A percentile compares a stretch with the other conserved stretches of the same genome.
These are phyloP conservation scores for Acleris sparsana DNA, from an alignment of 2,888 invertebrate genomes.

Conservation along the genomic window DNA sequence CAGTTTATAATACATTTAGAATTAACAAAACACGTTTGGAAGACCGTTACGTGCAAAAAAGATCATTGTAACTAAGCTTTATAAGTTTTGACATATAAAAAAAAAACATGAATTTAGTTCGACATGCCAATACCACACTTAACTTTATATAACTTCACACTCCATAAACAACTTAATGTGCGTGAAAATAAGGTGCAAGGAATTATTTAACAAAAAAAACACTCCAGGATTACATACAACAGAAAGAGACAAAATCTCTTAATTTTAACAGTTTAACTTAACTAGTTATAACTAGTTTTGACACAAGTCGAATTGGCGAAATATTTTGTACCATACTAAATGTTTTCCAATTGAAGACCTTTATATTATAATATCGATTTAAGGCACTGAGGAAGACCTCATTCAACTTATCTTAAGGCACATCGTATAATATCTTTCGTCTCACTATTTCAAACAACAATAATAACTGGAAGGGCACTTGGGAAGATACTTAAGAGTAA, in stretches of 20 bases:
- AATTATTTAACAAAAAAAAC: not conserved
- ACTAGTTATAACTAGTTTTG: not conserved
- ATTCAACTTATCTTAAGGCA: conserved; percentile 18
- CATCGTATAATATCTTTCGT: not conserved
- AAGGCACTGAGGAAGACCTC: conserved; percentile 29
- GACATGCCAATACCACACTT: not conserved
- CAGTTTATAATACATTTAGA: no score
- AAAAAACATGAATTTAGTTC: not conserved
- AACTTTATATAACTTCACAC: not conserved
- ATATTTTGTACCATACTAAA: no score
- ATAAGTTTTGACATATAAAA: no score
- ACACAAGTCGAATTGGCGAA: not conserved
- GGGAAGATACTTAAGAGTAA: no score
- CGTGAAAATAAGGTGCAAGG: not conserved
- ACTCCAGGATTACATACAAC: not conserved
- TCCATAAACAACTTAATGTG: not conserved
- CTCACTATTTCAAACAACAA: not conserved
- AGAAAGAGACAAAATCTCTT: not conserved
- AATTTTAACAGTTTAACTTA: not conserved
- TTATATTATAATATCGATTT: conserved; percentile 13
- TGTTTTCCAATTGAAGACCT: not conserved
- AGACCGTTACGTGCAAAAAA: no score
- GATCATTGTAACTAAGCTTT: no score
- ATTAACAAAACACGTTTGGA: no score
- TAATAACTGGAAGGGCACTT: no score